A percentile compares a stretch with the other conserved stretches of the same genome.
These are phyloP conservation scores for Cerceris rybyensis DNA, from an alignment of 2,888 invertebrate species.

Conservation along the genomic window DNA sequence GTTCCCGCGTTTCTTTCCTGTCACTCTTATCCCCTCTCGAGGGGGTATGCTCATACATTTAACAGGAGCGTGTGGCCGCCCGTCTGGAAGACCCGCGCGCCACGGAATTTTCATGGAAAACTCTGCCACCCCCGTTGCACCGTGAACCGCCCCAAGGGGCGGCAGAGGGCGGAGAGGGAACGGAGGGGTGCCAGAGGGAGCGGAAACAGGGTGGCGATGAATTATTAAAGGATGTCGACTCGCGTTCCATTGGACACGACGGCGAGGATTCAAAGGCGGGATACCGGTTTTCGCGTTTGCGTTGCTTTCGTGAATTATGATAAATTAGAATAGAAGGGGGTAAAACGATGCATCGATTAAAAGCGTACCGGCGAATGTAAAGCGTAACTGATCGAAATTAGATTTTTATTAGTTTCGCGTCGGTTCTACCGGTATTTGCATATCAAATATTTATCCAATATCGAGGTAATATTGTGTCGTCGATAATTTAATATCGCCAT, in stretches of 20 bases:
- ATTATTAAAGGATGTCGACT: conserved; percentile 65
- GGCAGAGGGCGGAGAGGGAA: neutral
- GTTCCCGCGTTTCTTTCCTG: conserved; percentile 18
- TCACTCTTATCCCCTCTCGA: conserved; percentile 17
- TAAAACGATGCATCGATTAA: conserved; percentile 18
- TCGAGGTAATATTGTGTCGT: conserved; percentile 32
- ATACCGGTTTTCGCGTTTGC: neutral
- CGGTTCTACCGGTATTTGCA: conserved; percentile 37
- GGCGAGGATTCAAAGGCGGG: neutral
- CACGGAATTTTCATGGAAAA: conserved; percentile 37
- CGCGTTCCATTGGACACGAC: neutral
- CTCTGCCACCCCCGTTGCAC: conserved; percentile 15
- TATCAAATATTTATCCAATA: conserved; percentile 47
- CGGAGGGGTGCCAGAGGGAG: no score
- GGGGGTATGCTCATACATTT: conserved; percentile 60
- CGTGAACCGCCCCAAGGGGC: conserved; percentile 47
- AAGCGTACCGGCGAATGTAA: neutral
- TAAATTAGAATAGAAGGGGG: conserved; percentile 12
- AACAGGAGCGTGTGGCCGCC: conserved; percentile 40
- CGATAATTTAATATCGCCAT: conserved; percentile 50
- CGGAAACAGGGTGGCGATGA: conserved; percentile 46
- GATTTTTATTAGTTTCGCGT: conserved; percentile 44
- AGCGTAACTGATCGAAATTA: conserved; percentile 31
- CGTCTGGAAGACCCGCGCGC: conserved; percentile 20
- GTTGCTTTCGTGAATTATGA: conserved; percentile 7